Percentiles rank a stretch among this genome's conserved stretches.
Evolutionary conservation across 2,888 invertebrate species (phyloP).

Genomic region (Drosophila mayaguana): DNA sequence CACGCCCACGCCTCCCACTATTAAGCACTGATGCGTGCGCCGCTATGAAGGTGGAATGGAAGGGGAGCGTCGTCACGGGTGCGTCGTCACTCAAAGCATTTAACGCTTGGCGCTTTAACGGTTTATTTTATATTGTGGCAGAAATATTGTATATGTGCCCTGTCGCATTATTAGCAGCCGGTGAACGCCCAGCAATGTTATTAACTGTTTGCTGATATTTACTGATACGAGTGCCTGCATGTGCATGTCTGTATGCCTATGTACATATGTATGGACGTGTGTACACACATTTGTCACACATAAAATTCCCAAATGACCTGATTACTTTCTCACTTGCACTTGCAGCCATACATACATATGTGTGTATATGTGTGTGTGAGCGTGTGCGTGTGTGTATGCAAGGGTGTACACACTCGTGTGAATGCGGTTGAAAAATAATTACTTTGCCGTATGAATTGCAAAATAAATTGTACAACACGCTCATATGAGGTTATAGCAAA

Average conservation of each 20-base stretch:
- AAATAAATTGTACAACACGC: slow-evolving; percentile 25
- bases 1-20: slow-evolving; percentile 21
- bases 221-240: slow-evolving; percentile 5
- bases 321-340: slow-evolving; percentile 35
- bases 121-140: slow-evolving; percentile 54
- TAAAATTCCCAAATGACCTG: slow-evolving; percentile 44
- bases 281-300: slow-evolving; percentile 29
- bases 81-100: slow-evolving; percentile 49
- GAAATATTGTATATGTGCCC: slow-evolving; percentile 45
- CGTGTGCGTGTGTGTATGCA: background rate
- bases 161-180: slow-evolving; percentile 45
- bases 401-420: background rate
- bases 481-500: slow-evolving; percentile 34
- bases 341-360: slow-evolving; percentile 1
- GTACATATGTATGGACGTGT: background rate
- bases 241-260: background rate
- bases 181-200: slow-evolving; percentile 39
- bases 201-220: slow-evolving; percentile 42
- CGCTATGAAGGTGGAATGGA: background rate
- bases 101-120: slow-evolving; percentile 68
- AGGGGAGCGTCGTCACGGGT: slow-evolving; percentile 50
- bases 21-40: slow-evolving; percentile 32
- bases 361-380: slow-evolving; percentile 4
- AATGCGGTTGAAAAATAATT: slow-evolving; percentile 27
- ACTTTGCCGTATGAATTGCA: slow-evolving; percentile 32